These are phyloP conservation scores for Cephalopholis sonnerati DNA, from an alignment of 2,113 vertebrate species.

Conservation along the genomic window DNA sequence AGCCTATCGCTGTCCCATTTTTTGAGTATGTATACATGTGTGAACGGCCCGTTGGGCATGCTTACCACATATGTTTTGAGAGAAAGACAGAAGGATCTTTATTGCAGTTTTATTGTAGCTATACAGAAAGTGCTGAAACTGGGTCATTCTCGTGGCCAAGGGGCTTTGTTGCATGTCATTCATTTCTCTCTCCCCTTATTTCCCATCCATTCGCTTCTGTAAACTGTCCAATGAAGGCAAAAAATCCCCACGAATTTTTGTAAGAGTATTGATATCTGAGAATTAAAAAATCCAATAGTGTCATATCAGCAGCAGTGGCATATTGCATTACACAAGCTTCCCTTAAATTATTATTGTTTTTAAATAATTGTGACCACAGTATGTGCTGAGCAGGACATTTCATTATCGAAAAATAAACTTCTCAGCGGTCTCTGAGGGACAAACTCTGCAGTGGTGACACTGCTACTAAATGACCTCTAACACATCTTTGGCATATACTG, in stretches of 20 bases:
- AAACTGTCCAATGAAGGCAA: neutral
- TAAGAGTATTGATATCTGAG: neutral
- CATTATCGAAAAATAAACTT: conserved; percentile 4
- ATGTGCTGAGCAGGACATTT: neutral
- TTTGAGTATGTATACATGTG: neutral
- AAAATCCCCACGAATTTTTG: neutral
- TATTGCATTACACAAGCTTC: neutral
- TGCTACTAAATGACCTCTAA: neutral
- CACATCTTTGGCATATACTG: neutral
- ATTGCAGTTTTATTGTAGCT: neutral
- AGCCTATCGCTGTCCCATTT: neutral
- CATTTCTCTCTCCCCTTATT: neutral
- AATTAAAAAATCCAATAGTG: neutral
- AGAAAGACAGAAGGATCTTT: conserved; percentile 1
- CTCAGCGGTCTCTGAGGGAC: neutral
- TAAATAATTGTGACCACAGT: neutral
- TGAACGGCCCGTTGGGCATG: neutral
- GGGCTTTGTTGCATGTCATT: neutral
- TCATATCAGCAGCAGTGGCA: neutral
- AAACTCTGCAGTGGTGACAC: neutral
- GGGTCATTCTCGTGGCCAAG: neutral
- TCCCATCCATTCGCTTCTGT: neutral
- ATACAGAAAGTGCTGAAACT: neutral
- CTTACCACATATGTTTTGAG: neutral
- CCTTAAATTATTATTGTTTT: neutral